Evolutionary conservation across 2,797 vertebrate genomes (phyloP).

Genomic region (Pangasius larnaudii): DNA sequence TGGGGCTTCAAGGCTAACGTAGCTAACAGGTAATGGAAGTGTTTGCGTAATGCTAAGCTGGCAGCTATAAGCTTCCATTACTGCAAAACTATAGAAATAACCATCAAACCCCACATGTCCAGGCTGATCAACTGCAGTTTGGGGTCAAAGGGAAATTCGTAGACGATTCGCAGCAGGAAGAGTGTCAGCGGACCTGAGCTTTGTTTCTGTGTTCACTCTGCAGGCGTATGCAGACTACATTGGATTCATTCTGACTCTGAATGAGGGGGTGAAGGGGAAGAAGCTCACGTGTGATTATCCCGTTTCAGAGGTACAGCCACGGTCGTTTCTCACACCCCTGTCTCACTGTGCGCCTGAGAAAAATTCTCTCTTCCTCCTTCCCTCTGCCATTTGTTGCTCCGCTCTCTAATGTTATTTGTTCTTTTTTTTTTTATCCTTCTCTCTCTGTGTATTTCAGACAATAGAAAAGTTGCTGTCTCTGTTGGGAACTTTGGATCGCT

Average conservation of each 20-base stretch:
- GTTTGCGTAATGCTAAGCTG: not conserved
- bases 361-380: not conserved
- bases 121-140: not conserved
- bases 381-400: not conserved
- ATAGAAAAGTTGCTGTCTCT: conserved; percentile 86
- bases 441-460: conserved; percentile 71
- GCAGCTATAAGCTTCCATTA: not conserved
- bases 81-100: not conserved
- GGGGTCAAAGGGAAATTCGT: not conserved
- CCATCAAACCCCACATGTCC: not conserved
- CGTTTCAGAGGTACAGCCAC: conserved; percentile 85
- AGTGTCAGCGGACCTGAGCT: not conserved
- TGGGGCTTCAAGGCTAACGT: not conserved
- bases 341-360: not conserved
- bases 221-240: conserved; percentile 96
- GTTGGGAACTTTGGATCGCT: conserved; percentile 87
- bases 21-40: not conserved
- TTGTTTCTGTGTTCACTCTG: not conserved
- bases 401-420: not conserved
- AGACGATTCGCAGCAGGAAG: not conserved
- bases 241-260: conserved; percentile 91
- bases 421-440: not conserved
- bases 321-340: not conserved
- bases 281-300: conserved; percentile 88
- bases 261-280: conserved; percentile 91